phyloP scores from a whole-genome alignment of 1,140 invertebrate species.

The Sycobia sp. region DNA sequence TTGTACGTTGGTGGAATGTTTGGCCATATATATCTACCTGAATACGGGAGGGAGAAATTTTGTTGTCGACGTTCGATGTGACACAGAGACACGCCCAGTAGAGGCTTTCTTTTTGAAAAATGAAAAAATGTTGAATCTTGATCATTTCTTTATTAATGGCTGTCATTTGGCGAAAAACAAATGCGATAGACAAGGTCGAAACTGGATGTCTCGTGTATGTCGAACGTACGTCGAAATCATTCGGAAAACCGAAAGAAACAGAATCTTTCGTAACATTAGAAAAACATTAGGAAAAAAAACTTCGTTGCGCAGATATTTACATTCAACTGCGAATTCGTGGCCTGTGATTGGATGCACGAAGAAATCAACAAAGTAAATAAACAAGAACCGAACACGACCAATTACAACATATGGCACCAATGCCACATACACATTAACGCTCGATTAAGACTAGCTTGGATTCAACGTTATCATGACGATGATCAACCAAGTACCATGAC shows the following conservation, averaged over 20 bases:
- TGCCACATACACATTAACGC: conserved; percentile 48
- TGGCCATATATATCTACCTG: conserved; percentile 2
- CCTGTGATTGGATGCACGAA: conserved; percentile 37
- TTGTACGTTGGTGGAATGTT: conserved; percentile 21
- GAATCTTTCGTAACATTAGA: conserved; percentile 12
- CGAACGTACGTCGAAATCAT: neutral
- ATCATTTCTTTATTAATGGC: too few relatives aligned
- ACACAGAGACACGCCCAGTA: neutral
- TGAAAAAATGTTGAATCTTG: too few relatives aligned
- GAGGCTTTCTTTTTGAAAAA: too few relatives aligned
- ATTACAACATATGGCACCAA: conserved; percentile 56
- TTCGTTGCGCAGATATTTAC: conserved; percentile 23
- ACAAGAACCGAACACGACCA: conserved; percentile 32
- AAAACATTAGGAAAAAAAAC: conserved; percentile 25
- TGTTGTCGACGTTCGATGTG: conserved; percentile 37
- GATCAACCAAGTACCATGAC: too few relatives aligned
- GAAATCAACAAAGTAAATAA: conserved; percentile 34
- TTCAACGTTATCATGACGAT: too few relatives aligned
- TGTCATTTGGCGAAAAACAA: too few relatives aligned
- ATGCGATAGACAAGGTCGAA: too few relatives aligned
- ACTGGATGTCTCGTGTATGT: too few relatives aligned
- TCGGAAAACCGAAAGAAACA: neutral
- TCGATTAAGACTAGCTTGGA: conserved; percentile 39
- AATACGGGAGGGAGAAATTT: neutral
- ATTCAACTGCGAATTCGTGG: conserved; percentile 36